phyloP scores from a whole-genome alignment of 2,797 vertebrate species.

The Pantherophis vulpinus region DNA sequence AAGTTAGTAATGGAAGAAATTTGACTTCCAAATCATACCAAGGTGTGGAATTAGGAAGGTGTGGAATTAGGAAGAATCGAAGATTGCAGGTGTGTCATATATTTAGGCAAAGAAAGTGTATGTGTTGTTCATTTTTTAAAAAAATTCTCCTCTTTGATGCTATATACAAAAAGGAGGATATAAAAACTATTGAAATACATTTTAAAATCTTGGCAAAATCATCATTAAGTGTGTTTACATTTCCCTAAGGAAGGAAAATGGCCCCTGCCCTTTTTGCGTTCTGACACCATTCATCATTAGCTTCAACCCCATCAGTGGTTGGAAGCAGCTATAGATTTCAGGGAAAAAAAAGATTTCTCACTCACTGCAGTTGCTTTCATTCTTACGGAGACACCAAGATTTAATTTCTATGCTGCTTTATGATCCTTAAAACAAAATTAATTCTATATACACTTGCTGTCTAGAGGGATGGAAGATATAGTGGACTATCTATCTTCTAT shows the following conservation, averaged over 20 bases:
- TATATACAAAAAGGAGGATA: background rate
- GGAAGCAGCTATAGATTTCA: background rate
- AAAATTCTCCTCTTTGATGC: background rate
- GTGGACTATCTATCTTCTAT: background rate
- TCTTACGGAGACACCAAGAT: background rate
- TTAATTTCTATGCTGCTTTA: background rate
- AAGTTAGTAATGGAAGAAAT: background rate
- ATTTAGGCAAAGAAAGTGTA: background rate
- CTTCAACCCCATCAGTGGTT: too few relatives aligned
- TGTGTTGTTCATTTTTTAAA: background rate
- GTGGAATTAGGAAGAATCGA: background rate
- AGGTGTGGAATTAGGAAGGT: background rate
- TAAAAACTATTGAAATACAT: background rate
- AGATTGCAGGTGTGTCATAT: background rate
- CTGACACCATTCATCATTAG: background rate
- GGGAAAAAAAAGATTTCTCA: background rate
- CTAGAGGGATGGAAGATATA: background rate
- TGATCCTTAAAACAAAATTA: background rate
- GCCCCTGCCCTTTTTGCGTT: background rate
- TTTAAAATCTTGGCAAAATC: background rate
- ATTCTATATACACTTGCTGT: background rate
- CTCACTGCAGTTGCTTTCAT: background rate
- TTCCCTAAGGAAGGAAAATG: background rate
- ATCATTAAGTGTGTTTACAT: background rate
- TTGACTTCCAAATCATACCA: background rate